phyloP scores from a whole-genome alignment of 2,113 vertebrate species.

The Pristiophorus japonicus region DNA sequence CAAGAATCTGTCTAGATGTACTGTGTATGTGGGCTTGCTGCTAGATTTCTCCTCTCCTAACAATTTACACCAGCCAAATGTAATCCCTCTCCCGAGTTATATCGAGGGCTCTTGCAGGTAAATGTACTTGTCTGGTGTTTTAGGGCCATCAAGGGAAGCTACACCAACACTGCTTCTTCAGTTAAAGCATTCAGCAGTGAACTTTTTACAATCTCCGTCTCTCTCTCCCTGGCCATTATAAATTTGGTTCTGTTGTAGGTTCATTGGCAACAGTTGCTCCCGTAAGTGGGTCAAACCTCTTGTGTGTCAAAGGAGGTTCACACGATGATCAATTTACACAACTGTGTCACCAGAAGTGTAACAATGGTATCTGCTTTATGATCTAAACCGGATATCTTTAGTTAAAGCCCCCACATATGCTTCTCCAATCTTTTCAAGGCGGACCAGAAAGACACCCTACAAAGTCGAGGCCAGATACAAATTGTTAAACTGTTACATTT shows the following conservation, averaged over 20 bases:
- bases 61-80: background rate
- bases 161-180: background rate
- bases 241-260: background rate
- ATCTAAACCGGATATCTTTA: background rate
- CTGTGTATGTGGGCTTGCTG: background rate
- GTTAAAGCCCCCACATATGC: background rate
- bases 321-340: background rate
- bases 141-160: background rate
- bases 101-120: background rate
- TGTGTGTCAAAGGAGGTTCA: no score
- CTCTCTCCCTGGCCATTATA: background rate
- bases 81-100: background rate
- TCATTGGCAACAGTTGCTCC: background rate
- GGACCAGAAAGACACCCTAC: background rate
- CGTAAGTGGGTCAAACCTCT: background rate
- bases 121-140: background rate
- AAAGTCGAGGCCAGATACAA: background rate
- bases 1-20: background rate
- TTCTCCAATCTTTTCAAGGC: background rate
- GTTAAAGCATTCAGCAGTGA: background rate
- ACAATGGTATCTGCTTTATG: background rate
- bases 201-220: background rate
- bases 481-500: background rate
- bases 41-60: background rate
- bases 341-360: background rate